Percentiles rank a stretch among this genome's conserved stretches.
Conservation (phyloP, 2,797 vertebrate genomes). For the Numenius phaeopus region DNA sequence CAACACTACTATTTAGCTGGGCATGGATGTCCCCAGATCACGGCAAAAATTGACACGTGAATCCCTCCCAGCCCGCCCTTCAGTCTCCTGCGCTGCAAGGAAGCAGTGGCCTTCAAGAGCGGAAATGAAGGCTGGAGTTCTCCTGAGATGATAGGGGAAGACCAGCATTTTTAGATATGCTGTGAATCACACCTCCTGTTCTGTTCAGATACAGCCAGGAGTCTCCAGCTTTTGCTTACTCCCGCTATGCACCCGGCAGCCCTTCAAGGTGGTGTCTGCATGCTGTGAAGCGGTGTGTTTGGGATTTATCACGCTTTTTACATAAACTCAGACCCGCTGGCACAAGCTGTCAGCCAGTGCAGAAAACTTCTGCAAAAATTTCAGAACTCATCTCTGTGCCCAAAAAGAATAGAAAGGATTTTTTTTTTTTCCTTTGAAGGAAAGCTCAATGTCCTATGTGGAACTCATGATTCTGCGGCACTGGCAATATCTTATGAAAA, state of each 20-base stretch:
- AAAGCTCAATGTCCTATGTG: not conserved
- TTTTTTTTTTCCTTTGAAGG: not conserved
- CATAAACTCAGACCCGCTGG: not conserved
- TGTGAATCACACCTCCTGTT: not conserved
- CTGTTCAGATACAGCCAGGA: not conserved
- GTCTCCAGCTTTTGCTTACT: not conserved
- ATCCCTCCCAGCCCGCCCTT: not conserved
- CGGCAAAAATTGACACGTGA: accelerated
- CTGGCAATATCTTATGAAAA: not conserved
- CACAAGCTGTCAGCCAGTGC: not conserved
- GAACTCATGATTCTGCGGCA: not conserved
- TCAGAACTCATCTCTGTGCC: not conserved
- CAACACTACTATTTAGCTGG: not conserved
- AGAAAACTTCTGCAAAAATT: not conserved
- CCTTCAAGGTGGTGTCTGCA: not conserved
- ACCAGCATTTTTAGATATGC: accelerated
- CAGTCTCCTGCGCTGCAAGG: not conserved
- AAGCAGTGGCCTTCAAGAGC: not conserved
- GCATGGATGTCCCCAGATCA: not conserved
- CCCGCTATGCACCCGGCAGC: not conserved
- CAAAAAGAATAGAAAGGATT: not conserved
- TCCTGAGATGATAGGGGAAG: not conserved
- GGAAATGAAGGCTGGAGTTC: not conserved
- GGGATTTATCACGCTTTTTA: not conserved
- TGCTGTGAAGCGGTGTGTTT: not conserved